These are phyloP conservation scores for Plutomurus gul DNA, from an alignment of 1,140 invertebrate species.

Conservation along the genomic window DNA sequence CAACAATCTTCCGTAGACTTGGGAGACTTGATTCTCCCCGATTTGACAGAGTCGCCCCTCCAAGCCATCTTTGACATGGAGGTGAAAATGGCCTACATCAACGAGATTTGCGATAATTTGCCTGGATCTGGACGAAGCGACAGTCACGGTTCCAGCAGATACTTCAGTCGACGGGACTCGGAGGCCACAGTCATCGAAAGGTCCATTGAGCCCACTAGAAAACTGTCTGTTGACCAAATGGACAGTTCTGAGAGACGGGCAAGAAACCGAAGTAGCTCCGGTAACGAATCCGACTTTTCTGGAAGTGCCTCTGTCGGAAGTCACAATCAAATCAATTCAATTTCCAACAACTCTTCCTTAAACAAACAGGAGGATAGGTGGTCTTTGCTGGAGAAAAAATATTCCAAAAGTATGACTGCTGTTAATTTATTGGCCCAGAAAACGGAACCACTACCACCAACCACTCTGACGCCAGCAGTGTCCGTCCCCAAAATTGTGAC, in stretches of 20 bases:
- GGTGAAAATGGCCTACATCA: conserved; percentile 54
- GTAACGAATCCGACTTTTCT: conserved; percentile 53
- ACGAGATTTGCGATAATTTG: conserved; percentile 53
- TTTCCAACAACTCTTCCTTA: background rate
- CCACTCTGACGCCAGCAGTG: conserved; percentile 29
- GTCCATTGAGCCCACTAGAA: conserved; percentile 42
- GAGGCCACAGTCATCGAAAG: conserved; percentile 49
- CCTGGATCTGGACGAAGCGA: conserved; percentile 19
- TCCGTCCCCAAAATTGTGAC: conserved; percentile 38
- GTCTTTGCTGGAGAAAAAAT: conserved; percentile 54
- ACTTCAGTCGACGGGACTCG: conserved; percentile 49
- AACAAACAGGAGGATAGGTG: conserved; percentile 48
- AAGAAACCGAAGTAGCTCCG: conserved; percentile 49
- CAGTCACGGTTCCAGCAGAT: conserved; percentile 28
- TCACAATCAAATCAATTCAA: conserved; percentile 20
- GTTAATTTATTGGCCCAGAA: conserved; percentile 47
- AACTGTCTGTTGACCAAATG: conserved; percentile 23
- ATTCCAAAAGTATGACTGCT: conserved; percentile 51
- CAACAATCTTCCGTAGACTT: conserved; percentile 45
- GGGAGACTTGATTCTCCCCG: conserved; percentile 35
- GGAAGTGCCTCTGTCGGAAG: conserved; percentile 45
- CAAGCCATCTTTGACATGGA: conserved; percentile 54
- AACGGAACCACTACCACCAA: background rate
- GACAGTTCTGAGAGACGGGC: conserved; percentile 37
- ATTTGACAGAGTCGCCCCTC: conserved; percentile 48